Conservation (phyloP, 2,797 vertebrate species). For the Spondyliosoma cantharus region DNA sequence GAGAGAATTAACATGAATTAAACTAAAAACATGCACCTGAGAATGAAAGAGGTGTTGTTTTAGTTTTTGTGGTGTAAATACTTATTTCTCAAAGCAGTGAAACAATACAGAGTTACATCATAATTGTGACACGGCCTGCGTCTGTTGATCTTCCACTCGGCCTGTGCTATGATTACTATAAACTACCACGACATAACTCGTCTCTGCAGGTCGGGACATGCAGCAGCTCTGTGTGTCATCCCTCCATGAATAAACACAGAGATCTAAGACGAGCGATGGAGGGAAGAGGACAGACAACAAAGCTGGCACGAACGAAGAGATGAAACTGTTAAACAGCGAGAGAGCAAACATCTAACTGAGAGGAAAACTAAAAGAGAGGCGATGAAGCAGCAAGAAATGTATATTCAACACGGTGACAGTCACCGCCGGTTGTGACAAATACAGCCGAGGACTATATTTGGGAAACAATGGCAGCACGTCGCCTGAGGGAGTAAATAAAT, state of each 20-base stretch:
- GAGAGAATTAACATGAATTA: too few species aligned
- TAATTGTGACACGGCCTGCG: background rate
- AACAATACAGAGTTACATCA: conserved; percentile 5
- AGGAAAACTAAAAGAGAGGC: background rate
- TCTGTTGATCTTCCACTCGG: conserved; percentile 27
- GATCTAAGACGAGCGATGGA: conserved; percentile 20
- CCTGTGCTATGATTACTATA: conserved; percentile 25
- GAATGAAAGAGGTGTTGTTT: too few species aligned
- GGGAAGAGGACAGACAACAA: conserved; percentile 18
- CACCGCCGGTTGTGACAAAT: background rate
- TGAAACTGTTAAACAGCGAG: background rate
- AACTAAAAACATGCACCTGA: too few species aligned
- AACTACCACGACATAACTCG: conserved; percentile 38
- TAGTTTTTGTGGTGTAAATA: too few species aligned
- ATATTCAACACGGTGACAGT: background rate
- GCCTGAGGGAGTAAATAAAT: background rate
- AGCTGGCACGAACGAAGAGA: background rate
- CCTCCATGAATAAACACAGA: conserved; percentile 34
- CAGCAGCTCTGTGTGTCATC: background rate
- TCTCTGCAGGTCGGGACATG: conserved; percentile 32
- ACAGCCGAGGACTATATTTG: background rate
- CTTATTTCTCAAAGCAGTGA: too few species aligned
- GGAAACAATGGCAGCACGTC: background rate
- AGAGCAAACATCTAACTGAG: background rate
- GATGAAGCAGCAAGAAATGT: background rate